Conservation (phyloP, 2,888 invertebrate genomes). For the Leucophenga montana region DNA sequence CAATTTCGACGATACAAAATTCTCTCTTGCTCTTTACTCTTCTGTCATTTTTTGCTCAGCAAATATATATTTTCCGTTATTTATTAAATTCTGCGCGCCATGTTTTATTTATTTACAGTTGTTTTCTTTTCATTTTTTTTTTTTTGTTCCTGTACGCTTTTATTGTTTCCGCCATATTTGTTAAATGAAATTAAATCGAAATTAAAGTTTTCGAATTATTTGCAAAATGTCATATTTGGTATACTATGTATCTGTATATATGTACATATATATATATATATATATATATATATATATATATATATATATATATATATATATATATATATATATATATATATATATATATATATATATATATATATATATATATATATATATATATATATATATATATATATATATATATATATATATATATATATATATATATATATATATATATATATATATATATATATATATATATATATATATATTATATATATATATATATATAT, state of each 20-base stretch:
- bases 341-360: background rate
- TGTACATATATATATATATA: background rate
- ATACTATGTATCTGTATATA: no score
- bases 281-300: background rate
- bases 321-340: background rate
- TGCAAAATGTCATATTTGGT: conserved; percentile 9
- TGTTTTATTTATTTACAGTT: background rate
- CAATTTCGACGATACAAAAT: conserved; percentile 48
- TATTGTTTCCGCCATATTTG: background rate
- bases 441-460: background rate
- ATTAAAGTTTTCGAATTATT: conserved; percentile 21
- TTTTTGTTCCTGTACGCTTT: conserved; percentile 26
- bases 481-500: background rate
- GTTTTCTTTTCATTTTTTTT: no score
- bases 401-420: background rate
- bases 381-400: background rate
- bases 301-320: background rate
- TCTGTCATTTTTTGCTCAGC: background rate
- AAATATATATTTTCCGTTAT: background rate
- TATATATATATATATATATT: background rate
- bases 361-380: background rate
- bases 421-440: background rate
- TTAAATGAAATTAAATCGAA: conserved; percentile 23
- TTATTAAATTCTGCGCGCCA: background rate
- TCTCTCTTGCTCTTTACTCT: background rate